Evolutionary conservation across 2,797 vertebrate species (phyloP).

Genomic region (Crenuchus spilurus): DNA sequence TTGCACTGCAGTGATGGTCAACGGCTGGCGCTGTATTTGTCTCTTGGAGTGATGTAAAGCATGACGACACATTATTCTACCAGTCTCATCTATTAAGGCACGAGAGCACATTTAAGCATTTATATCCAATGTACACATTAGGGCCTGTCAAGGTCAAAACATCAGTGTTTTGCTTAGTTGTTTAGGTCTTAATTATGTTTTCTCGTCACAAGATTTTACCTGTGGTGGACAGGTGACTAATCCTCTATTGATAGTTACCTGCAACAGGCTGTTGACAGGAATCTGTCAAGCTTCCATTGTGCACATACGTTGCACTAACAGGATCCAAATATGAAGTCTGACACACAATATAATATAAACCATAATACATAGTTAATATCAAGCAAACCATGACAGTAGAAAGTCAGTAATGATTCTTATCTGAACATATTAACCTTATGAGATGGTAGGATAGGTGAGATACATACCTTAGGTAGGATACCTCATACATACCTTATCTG

Average conservation of each 20-base stretch:
- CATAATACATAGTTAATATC: too few relatives aligned
- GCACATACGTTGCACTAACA: not conserved
- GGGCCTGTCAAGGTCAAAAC: too few relatives aligned
- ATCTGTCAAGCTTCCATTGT: slow-evolving; percentile 6
- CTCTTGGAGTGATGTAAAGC: slow-evolving; percentile 47
- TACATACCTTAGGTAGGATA: too few relatives aligned
- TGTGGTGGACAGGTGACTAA: not conserved
- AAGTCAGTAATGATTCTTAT: too few relatives aligned
- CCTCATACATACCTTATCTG: slow-evolving; percentile 63
- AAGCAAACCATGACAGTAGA: too few relatives aligned
- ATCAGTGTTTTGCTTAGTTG: not conserved
- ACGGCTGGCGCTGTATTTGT: slow-evolving; percentile 34
- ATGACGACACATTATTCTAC: slow-evolving; percentile 4
- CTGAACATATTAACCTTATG: too few relatives aligned
- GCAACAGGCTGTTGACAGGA: slow-evolving; percentile 1
- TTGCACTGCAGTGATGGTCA: slow-evolving; percentile 18
- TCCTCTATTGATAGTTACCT: slow-evolving; percentile 15
- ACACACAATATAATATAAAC: not conserved
- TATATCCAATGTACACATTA: not conserved
- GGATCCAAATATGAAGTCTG: slow-evolving; percentile 16
- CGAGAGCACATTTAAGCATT: not conserved
- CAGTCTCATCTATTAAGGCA: slow-evolving; percentile 22
- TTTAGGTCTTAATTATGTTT: too few relatives aligned
- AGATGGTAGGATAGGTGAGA: too few relatives aligned
- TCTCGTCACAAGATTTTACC: not conserved